Evolutionary conservation across 2,888 invertebrate genomes (phyloP).

Genomic region (Galeruca laticollis): DNA sequence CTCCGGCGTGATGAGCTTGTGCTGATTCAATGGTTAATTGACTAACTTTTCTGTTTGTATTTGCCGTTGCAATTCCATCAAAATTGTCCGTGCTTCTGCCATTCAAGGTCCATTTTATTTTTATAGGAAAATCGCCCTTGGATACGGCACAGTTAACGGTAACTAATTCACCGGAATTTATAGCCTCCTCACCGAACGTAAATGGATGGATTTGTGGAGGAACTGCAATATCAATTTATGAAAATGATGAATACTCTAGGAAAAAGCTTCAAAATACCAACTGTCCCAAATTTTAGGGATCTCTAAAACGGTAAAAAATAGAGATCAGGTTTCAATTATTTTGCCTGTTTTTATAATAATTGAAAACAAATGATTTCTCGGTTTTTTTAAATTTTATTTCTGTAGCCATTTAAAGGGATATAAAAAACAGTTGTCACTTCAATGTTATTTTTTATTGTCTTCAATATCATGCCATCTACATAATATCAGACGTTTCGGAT

Average conservation of each 20-base stretch:
- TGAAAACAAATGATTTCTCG: too few relatives aligned
- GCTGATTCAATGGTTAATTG: constrained; percentile 65
- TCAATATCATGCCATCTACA: too few relatives aligned
- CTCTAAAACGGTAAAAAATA: too few relatives aligned
- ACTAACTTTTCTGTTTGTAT: constrained; percentile 47
- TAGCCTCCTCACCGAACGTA: constrained; percentile 71
- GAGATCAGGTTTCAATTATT: too few relatives aligned
- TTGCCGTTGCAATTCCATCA: constrained; percentile 60
- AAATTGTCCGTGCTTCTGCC: constrained; percentile 59
- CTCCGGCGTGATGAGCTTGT: constrained; percentile 72
- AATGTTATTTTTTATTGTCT: too few relatives aligned
- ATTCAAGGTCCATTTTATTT: constrained; percentile 64
- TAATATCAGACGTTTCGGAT: too few relatives aligned
- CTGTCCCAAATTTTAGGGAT: too few relatives aligned
- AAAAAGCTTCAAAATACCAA: too few relatives aligned
- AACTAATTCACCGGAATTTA: constrained; percentile 77
- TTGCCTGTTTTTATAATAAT: too few relatives aligned
- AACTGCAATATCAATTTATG: constrained; percentile 51
- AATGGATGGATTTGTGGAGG: constrained; percentile 67
- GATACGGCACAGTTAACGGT: constrained; percentile 77
- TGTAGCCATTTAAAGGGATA: too few relatives aligned
- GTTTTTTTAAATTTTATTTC: too few relatives aligned
- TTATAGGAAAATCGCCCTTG: constrained; percentile 83
- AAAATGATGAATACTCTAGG: neutral
- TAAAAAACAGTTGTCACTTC: too few relatives aligned